Base-by-base conservation (phyloP, 2,888 invertebrate species). In the Choristoneura rosaceana region DNA sequence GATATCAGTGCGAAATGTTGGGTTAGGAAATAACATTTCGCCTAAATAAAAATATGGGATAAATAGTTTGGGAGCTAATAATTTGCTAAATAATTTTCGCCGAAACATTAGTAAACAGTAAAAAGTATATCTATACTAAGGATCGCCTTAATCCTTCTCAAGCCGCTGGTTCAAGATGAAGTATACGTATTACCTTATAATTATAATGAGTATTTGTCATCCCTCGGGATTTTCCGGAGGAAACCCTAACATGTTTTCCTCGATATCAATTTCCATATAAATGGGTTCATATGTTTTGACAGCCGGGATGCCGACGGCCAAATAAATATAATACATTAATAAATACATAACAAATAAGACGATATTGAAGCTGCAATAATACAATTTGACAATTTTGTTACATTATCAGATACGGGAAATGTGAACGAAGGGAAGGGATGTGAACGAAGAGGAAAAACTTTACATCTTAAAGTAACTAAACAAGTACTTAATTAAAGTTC, bases 201-300 rank as follows among this genome's bases (percentile, higher is more conserved):
- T 52, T 9, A n/a, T 25, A 55, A 55, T 55, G 8, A 55, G 55
- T 25, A 4, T 25, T 47, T 25, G 55, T 4, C 4, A 55, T 55
- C 55, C 55, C 25, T 55, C 25, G 10, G 12, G 55, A 25, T 4
- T 55, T 52, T 52, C 17, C 52, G 8, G 52, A 10, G 9, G 9
- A 17, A 12, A 55, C 0, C 55, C 25, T 10, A 10, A 55, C 4
- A 25, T 52, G 9, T 52, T 52, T 55, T 55, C 17, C 55, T 55
- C 25, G 12, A 9, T 25, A 25, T 25, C 55, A 25, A n/a, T 55
- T 55, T 25, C 55, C 55, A 55, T 25, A 17, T 55, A 25, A 55
- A 55, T 55, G 55, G 25, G 10, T 55, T 55, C 12, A 55, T 55
- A 25, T 25, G 55, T 55, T 55, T 25, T 25, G 55, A 55, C 55